Evolutionary conservation across 2,113 vertebrate genomes (phyloP), one percentile per base, ranked within the genome.

Genomic region (Sitta europaea): DNA sequence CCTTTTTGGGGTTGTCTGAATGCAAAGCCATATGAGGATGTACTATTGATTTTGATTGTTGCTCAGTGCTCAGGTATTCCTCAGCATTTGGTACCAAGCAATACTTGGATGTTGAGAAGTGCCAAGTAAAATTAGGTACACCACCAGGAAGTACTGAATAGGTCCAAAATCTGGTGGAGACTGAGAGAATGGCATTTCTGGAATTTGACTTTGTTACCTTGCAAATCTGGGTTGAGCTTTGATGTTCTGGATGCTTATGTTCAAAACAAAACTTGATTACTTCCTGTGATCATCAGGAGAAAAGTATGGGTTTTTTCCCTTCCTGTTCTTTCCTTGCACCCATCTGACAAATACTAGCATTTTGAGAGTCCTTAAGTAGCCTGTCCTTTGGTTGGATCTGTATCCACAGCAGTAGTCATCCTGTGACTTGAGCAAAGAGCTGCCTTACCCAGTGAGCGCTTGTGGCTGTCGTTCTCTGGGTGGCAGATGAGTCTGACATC

Each of bases 401-500:
- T 50, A 51, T 15, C 8, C 48, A 51, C 42, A 2, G 9, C 43
- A 55, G 1, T 55, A n/a, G 36, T 84, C 24, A 4, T 1, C 11
- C 53, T 70, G 58, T 71, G 62, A 38, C 27, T 53, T 55, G 10
- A 33, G 61, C 66, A 43, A 62, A 78, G 65, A 29, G 36, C 19
- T 21, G 20, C 48, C 98, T 98, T 98, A 99, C 99, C 98, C 5
- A 97, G 80, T 13, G 97, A 97, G 38, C 96, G 82, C 54, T 95
- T 97, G 14, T 98, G 97, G 94, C 96, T 98, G 12, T 96, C 90
- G 1, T 87, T 97, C 6, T 98, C 97, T 11, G 98, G 97, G 58
- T 98, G 97, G 97, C 99, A 99, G 43, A 96, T 71, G 20, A 99
- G 91, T 40, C 97, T 98, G 65, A 99, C 98, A 12, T 99, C 99